Base-by-base conservation (phyloP, 2,797 vertebrate genomes). In the Coracias cyanogaster region DNA sequence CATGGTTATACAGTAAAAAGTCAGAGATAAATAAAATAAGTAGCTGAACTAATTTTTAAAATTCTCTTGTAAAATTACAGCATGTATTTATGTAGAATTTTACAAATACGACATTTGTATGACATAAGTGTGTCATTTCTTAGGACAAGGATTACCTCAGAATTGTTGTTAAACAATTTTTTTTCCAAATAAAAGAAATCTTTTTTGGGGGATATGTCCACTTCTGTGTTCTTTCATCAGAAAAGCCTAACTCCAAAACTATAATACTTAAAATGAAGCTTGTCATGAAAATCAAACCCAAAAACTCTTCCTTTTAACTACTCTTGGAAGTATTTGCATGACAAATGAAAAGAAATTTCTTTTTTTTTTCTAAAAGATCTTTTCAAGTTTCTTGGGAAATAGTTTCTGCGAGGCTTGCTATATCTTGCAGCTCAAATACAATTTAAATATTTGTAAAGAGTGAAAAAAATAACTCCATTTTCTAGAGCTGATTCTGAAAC, bases 391-490 rank as follows among this genome's bases (percentile, higher is more conserved):
- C 29, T 79, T 65, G 7, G 25, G 37, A 78, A 94, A 64, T 70
- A 31, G 14, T 66, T 93, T 85, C 72, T 89, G 12, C 16, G 46
- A 15, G 12, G 13, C 6, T 60, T 82, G 18, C 19, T 82, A 52
- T 85, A 94, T 94, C 69, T 37, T 79, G 28, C 37, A 83, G 66
- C 35, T 93, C 45, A 66, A 82, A 67, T 76, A 28, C 28, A 87
- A 43, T 57, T 94, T 89, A 94, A 94, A 91, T 95, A 96, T 95
- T 94, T 94, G 86, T 69, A 89, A 80, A 86, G 60, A 87, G 28
- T 64, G 69, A 82, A 65, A 82, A 95, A 93, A 95, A 89, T 64
- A 94, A 46, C 62, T 86, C 73, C 6, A 29, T 89, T 94, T 95
- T 86, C 77, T 57, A 19, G 22, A 77, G 24, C 29, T 92, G 57